Evolutionary conservation across 2,113 vertebrate species (phyloP), one percentile per base, ranked within the genome.

Genomic region (Tupaia chinensis): DNA sequence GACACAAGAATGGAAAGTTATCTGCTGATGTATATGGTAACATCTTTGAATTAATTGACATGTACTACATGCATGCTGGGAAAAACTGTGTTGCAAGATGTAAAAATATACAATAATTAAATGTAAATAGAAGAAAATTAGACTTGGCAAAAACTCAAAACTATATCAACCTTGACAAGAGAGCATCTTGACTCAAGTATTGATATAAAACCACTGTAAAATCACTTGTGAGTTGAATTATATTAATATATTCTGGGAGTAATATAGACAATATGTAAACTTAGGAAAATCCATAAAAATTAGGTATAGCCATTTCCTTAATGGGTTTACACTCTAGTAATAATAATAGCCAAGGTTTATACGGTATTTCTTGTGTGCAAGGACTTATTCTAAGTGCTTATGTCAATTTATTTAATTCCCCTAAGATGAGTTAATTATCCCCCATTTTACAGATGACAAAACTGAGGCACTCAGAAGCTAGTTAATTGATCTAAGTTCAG

Each of bases 171-270:
- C n/a, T 72, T 73, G 53, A 61, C 63, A 34, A 69, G 56, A 87
- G 11, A 74, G 23, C 9, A 69, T 19, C 27, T 69, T 74, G 83
- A 84, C 32, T 83, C 60, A 93, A 78, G 60, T 94, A 80, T 4
- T 79, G 60, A 79, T 22, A 65, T n/a, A 27, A 89, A 93, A 85
- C 61, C n/a, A 73, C 70, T 70, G n/a, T 25, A 89, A 89, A 93
- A 65, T 34, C 12, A 4, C 34, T 73, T 63, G 34, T 60, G 27
- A 69, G 20, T 74, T 72, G 65, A 89, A 79, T 79, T 32, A 76
- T 2, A 17, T 23, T 65, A 63, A 69, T 13, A 11, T 74, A 58
- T 76, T 86, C 9, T 65, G 68, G n/a, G 10, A 56, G 13, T 76
- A 58, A 27, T 8, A 23, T 4, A 44, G 5, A 6, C 15, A 23